These are phyloP conservation scores for Ceryle rudis DNA, from an alignment of 2,797 vertebrate species.

Conservation along the genomic window DNA sequence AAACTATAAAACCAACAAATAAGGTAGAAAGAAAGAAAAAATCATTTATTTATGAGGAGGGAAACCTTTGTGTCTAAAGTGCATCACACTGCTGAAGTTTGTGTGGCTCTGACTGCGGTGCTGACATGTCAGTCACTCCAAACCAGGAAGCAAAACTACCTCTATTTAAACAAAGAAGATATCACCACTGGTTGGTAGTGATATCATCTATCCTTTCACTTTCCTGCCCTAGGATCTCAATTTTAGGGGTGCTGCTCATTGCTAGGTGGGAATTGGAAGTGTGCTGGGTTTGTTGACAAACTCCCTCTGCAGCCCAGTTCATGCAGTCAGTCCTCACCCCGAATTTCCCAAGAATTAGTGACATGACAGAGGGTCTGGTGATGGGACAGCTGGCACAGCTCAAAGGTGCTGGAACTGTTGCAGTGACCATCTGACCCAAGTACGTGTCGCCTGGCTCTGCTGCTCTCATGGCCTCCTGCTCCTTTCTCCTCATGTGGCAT, in stretches of 20 bases:
- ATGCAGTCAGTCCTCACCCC: background rate
- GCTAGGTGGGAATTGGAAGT: background rate
- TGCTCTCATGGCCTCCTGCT: background rate
- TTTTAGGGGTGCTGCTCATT: background rate
- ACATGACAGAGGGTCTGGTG: background rate
- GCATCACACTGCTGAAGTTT: no score
- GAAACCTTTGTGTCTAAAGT: background rate
- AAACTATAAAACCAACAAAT: background rate
- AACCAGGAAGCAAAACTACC: background rate
- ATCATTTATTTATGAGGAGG: background rate
- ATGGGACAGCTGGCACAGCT: slow-evolving; percentile 9
- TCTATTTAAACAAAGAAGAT: background rate
- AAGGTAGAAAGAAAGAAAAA: background rate
- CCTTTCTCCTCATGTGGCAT: background rate
- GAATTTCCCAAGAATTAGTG: background rate
- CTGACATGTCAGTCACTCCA: background rate
- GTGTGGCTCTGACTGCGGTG: background rate
- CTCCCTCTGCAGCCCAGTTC: background rate
- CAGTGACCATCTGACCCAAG: background rate
- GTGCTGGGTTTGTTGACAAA: background rate
- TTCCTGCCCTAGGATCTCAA: background rate
- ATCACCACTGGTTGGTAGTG: background rate
- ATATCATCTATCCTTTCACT: background rate
- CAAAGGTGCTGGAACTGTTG: background rate
- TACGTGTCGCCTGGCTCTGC: background rate